Conservation (phyloP, 2,888 invertebrate genomes). For the Sinohyriopsis cumingii region DNA sequence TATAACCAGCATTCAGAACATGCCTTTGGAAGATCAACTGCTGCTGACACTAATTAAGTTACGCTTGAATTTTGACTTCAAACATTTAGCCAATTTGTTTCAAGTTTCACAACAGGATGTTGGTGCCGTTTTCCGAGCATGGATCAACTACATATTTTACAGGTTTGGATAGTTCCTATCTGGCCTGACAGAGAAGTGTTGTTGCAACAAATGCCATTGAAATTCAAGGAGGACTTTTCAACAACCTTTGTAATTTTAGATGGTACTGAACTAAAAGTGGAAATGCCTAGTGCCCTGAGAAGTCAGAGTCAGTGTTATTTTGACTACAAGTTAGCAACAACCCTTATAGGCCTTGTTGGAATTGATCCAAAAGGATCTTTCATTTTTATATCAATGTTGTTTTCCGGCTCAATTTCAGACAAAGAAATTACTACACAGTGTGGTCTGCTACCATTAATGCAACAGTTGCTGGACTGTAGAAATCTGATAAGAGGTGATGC, state of each 20-base stretch:
- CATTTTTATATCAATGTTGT: constrained; percentile 21
- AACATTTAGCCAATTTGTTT: constrained; percentile 17
- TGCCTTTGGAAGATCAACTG: constrained; percentile 21
- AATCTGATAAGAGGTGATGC: constrained; percentile 13
- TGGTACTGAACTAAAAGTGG: constrained; percentile 29
- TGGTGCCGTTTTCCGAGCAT: constrained; percentile 19
- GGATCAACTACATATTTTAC: constrained; percentile 29
- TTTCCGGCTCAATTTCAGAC: constrained; percentile 30
- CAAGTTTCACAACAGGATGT: no score
- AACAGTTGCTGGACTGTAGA: constrained; percentile 10
- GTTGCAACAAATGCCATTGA: constrained; percentile 21
- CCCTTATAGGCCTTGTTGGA: constrained; percentile 28
- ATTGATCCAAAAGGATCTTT: no score
- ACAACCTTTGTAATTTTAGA: constrained; percentile 27
- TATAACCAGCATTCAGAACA: constrained; percentile 4
- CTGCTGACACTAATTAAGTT: constrained; percentile 21
- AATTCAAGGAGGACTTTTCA: constrained; percentile 11
- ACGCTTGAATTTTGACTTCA: constrained; percentile 15
- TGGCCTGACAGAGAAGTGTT: constrained; percentile 27
- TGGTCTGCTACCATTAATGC: constrained; percentile 12
- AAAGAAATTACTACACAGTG: constrained; percentile 20
- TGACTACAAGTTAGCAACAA: constrained; percentile 36
- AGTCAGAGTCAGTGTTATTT: constrained; percentile 32
- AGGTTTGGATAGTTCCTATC: constrained; percentile 24
- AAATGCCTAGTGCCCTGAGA: constrained; percentile 17